Evolutionary conservation across 2,113 vertebrate genomes (phyloP), one percentile per base, ranked within the genome.

Genomic region (Apistogramma diplotaenia): DNA sequence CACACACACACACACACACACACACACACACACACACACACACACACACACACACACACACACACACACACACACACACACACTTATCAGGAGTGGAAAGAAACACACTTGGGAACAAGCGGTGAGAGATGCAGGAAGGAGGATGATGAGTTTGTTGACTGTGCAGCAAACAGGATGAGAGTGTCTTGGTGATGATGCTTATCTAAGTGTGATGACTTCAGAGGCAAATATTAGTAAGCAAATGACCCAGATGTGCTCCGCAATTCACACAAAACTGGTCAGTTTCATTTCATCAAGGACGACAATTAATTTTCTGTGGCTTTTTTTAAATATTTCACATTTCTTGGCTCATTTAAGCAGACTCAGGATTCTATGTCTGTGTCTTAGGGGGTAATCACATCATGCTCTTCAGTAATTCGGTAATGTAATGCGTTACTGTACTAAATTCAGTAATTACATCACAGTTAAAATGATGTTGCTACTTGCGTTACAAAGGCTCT

Each of bases 141-240:
- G 81, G 82, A 86, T 81, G 86, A 89, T 74, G 88, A 89, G 92
- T 86, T 76, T 83, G 85, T 74, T 85, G 84, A 90, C 43, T 85
- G 82, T 43, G 81, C 86, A 65, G 79, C 4, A 62, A 87, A 33
- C 56, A 49, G 81, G 84, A 78, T 76, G 86, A 82, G 54, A 12
- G 77, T 23, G 5, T 89, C 78, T 76, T 25, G 70, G 82, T 78
- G 85, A 86, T 74, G 86, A 60, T 76, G 88, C 77, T 84, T 89
- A 91, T 83, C 57, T 82, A 71, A 89, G 87, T 85, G 84, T 27
- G 85, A 90, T 88, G 87, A 88, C 75, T 86, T 89, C 78, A 74
- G 83, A 86, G 65, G 84, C 67, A 10, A 70, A 73, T 81, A 87
- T 93, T 91, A 93, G 87, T 91, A 89, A 93, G 90, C 89, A 85